These are phyloP conservation scores for Oophaga pumilio DNA, from an alignment of 2,113 vertebrate genomes.

Conservation along the genomic window DNA sequence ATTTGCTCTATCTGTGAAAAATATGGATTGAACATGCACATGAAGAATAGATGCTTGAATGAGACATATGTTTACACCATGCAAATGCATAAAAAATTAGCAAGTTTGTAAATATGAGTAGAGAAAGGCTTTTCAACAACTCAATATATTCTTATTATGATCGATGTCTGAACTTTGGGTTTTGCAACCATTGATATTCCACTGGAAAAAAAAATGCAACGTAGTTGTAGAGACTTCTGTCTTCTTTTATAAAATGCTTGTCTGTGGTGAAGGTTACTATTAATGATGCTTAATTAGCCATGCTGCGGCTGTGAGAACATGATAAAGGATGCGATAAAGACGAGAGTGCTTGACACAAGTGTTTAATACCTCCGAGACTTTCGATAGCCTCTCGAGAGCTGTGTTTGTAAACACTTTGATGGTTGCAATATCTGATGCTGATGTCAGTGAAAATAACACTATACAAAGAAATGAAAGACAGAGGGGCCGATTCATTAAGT, in stretches of 20 bases:
- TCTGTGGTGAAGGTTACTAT: not conserved
- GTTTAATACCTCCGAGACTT: not conserved
- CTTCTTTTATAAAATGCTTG: not conserved
- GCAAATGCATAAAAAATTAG: no score
- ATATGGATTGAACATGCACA: no score
- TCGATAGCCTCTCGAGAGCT: not conserved
- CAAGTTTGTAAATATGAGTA: no score
- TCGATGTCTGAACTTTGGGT: no score
- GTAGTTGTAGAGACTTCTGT: not conserved
- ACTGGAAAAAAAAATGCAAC: not conserved
- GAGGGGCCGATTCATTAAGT: no score
- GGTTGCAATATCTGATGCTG: not conserved
- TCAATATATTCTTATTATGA: not conserved
- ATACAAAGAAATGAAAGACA: no score
- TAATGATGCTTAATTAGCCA: not conserved
- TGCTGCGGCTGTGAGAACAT: not conserved
- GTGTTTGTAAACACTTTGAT: not conserved
- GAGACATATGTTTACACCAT: no score
- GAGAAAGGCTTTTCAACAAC: no score
- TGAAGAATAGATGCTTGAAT: no score
- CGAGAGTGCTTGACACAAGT: slow-evolving; percentile 13
- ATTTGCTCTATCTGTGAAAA: no score
- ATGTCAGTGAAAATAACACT: not conserved
- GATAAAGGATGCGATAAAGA: not conserved
- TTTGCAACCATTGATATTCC: not conserved